A percentile compares a stretch with the other conserved stretches of the same genome.
These are phyloP conservation scores for Ectropis grisescens DNA, from an alignment of 1,140 invertebrate genomes.

Conservation along the genomic window DNA sequence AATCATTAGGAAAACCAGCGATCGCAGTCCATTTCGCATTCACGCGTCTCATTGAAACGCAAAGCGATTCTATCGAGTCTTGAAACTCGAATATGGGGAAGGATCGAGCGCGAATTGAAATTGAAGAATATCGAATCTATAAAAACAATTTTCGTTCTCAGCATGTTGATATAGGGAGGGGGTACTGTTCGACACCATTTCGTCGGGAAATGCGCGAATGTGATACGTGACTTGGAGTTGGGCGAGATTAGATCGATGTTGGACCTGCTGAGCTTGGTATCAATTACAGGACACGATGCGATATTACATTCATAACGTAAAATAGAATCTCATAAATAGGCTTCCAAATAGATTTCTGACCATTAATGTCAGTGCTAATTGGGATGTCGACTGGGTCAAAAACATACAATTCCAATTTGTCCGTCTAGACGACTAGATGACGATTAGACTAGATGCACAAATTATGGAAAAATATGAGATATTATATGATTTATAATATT, in stretches of 20 bases:
- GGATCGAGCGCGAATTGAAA: conserved; percentile 41
- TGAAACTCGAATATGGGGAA: conserved; percentile 36
- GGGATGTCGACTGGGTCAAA: too few species aligned
- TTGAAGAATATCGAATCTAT: conserved; percentile 54
- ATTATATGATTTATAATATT: too few species aligned
- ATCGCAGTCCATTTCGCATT: too few species aligned
- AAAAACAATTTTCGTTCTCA: conserved; percentile 54
- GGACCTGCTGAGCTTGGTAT: conserved; percentile 15
- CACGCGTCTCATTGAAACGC: conserved; percentile 26
- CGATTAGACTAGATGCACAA: too few species aligned
- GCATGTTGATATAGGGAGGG: conserved; percentile 44
- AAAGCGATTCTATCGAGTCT: conserved; percentile 34
- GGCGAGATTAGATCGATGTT: conserved; percentile 31
- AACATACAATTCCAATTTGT: too few species aligned
- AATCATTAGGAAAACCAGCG: conserved; percentile 16
- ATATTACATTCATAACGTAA: too few species aligned
- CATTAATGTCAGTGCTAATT: too few species aligned
- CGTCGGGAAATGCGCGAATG: conserved; percentile 35
- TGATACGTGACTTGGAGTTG: conserved; percentile 37
- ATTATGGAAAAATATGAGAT: too few species aligned
- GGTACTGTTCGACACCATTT: conserved; percentile 41
- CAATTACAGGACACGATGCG: too few species aligned
- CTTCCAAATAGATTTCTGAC: too few species aligned
- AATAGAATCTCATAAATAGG: too few species aligned
- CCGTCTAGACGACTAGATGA: too few species aligned